Evolutionary conservation across 2,113 vertebrate genomes (phyloP).

Genomic region (Anolis sagrei): DNA sequence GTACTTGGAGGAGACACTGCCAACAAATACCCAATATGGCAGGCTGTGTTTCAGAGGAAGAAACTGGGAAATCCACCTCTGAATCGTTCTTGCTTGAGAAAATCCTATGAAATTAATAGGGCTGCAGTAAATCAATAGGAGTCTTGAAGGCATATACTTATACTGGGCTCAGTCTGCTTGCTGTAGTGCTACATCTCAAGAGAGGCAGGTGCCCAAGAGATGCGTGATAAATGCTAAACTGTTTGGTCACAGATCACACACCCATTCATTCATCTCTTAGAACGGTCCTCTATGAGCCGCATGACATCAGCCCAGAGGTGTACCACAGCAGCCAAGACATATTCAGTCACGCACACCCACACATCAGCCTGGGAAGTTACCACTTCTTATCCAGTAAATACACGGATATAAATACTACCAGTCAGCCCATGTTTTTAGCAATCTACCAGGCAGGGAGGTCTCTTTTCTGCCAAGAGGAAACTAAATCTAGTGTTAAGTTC

Average conservation of each 20-base stretch:
- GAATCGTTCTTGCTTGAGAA: too few species aligned
- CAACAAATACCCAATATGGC: too few species aligned
- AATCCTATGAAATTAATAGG: too few species aligned
- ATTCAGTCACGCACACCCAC: conserved; percentile 9
- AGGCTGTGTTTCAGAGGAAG: too few species aligned
- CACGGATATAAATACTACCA: conserved; percentile 9
- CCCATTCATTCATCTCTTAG: conserved; percentile 8
- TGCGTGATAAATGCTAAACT: not conserved
- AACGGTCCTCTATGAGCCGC: conserved; percentile 13
- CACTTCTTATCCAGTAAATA: not conserved
- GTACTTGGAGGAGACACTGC: too few species aligned
- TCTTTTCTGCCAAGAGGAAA: not conserved
- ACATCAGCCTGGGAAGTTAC: not conserved
- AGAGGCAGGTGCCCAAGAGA: not conserved
- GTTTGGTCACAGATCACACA: not conserved
- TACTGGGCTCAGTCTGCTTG: not conserved
- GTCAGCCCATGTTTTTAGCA: not conserved
- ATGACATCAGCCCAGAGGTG: conserved; percentile 3
- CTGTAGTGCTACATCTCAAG: not conserved
- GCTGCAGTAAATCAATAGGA: not conserved
- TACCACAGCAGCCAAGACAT: not conserved
- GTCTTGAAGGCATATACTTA: not conserved
- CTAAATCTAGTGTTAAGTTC: not conserved
- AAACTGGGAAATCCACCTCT: too few species aligned
- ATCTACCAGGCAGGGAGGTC: not conserved